Evolutionary conservation across 35 echinoderm and acorn worm species (phyloP), one percentile per base, ranked within the genome.

Genomic region (Lytechinus variegatus): DNA sequence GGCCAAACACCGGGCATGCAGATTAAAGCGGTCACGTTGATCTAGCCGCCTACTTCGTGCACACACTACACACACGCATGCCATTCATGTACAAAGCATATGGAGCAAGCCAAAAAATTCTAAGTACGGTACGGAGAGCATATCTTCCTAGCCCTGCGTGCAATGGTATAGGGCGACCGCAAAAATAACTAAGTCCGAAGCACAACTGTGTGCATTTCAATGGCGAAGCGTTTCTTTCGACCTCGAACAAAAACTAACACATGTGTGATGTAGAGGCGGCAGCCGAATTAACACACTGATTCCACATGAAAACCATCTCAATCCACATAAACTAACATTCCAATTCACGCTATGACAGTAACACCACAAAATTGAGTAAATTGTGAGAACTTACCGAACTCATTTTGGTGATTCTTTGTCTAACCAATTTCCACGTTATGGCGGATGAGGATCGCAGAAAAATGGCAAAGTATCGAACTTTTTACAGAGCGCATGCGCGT

Each of bases 381-480:
- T 57, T 93, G 21, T 5, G 12, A 3, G 12, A 10, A 93, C 92
- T 93, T 93, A 93, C 92, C 92, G 92, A 93, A 93, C 92, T 93
- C 92, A 93, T 93, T 93, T 93, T 93, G 29, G n/a, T 27, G 92
- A 93, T 93, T 93, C 92, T 93, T 93, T 93, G 92, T 93, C 92
- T 93, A 53, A 14, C 6, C 27, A 54, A 90, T 90, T 93, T 57
- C 92, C 53, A 57, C 55, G 55, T 57, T 93, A 93, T 93, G 92
- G 53, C 53, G 54, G 92, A 93, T 57, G 53, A 57, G 54, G 56
- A 27, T n/a, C 92, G 11, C n/a, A 14, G 92, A 79, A 93, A 53
- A 53, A 53, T 93, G 52, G 92, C 52, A 56, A 55, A 93, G 92
- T 93, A 93, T 54, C 92, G 54, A 93, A 13, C 7, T 93, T 57